Base-by-base conservation (phyloP, 2,797 vertebrate species). In the Fratercula arctica region DNA sequence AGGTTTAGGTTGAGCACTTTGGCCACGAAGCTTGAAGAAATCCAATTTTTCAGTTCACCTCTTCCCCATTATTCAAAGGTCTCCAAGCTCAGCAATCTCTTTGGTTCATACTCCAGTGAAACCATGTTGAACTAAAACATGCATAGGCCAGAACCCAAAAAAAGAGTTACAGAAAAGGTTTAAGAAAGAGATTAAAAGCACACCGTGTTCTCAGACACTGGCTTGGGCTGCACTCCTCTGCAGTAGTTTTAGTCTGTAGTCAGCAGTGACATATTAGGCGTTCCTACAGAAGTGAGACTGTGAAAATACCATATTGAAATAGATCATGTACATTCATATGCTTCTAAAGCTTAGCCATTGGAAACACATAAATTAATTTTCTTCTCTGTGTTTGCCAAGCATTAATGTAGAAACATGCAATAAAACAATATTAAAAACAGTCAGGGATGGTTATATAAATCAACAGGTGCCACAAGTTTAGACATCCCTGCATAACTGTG, bases 21-120 rank as follows among this genome's bases (percentile, higher is more conserved):
- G 61, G 9, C 68, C 81, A 64, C 0, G 0, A 93, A 95, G 69
- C 86, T 89, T 96, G 89, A 95, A 94, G 50, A 90, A 97, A 95
- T 96, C 59, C 75, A 94, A 94, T 97, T 96, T 96, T 83, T 96
- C 93, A 92, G 85, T 96, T 95, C 92, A 93, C 45, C 24, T 95
- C 80, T 90, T 94, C 78, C 35, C 68, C 33, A 87, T 88, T 95
- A 93, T 85, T 87, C 54, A 92, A 93, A 89, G 39, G 78, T 85
- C 66, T 94, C 15, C 35, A n/a, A 91, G 61, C 59, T 79, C 43
- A 73, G 9, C 37, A 87, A 46, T 86, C 35, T 86, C 57, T 81
- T 78, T 78, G 28, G n/a, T 79, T 95, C 83, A 91, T 84, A 93
- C 43, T 75, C 35, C n/a, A 48, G 48, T 67, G 53, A 94, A 96